A percentile compares a stretch with the other conserved stretches of the same genome.
These are phyloP conservation scores for Pseudotriccus pelzelni DNA, from an alignment of 2,797 vertebrate genomes.

Conservation along the genomic window DNA sequence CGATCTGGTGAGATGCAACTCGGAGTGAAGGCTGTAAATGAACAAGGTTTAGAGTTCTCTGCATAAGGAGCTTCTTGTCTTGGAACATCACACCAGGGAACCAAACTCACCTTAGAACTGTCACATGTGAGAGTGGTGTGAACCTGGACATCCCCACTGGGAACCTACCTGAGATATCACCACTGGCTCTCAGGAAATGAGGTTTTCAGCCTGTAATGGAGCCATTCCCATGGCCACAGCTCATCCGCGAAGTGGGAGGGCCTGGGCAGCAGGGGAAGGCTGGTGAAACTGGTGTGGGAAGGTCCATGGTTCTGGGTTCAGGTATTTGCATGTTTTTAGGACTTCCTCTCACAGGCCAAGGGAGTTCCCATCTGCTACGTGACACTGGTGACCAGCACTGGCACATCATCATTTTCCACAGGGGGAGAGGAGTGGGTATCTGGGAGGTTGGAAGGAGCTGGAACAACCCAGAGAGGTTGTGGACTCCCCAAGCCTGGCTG, in stretches of 20 bases:
- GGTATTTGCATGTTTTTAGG: background rate
- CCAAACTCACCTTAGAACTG: background rate
- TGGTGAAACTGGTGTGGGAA: background rate
- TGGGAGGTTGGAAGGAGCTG: background rate
- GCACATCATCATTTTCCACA: fast-evolving
- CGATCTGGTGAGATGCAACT: background rate
- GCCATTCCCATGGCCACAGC: background rate
- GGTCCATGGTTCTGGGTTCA: background rate
- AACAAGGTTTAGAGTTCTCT: background rate
- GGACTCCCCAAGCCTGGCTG: background rate
- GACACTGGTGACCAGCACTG: background rate
- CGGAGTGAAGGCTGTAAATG: background rate
- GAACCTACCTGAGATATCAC: background rate
- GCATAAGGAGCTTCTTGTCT: background rate
- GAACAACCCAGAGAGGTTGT: background rate
- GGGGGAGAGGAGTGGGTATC: background rate
- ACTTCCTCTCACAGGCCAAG: background rate
- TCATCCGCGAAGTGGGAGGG: background rate
- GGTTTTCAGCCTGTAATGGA: background rate
- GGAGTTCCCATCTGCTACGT: fast-evolving
- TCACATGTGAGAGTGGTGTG: background rate
- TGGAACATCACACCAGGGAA: background rate
- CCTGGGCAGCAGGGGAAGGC: background rate
- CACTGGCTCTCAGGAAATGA: background rate
- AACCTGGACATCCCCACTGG: background rate